Conservation (phyloP, 1,140 invertebrate species). For the Drosophila sturtevanti region DNA sequence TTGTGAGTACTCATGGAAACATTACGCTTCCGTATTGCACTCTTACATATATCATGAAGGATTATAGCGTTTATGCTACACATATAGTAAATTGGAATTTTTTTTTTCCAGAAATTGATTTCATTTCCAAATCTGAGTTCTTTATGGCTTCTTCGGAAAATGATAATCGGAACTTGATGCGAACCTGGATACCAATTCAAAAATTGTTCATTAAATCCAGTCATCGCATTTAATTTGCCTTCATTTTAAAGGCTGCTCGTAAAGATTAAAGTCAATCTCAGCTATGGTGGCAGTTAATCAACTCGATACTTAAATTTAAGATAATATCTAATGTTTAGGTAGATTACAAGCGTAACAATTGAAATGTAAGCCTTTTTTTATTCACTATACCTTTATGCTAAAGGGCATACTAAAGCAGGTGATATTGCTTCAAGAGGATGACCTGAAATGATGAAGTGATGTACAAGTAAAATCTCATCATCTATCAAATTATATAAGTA, state of each 20-base stretch:
- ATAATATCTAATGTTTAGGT: too few relatives aligned
- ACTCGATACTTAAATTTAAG: neutral
- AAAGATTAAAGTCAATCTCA: neutral
- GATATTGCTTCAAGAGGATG: too few relatives aligned
- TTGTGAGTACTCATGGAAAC: neutral
- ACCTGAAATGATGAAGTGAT: too few relatives aligned
- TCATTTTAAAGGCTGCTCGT: neutral
- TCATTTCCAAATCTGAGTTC: constrained; percentile 6
- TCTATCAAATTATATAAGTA: too few relatives aligned
- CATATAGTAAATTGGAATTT: neutral
- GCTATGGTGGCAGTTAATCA: neutral
- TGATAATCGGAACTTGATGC: neutral
- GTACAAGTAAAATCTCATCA: too few relatives aligned
- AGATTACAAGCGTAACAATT: too few relatives aligned
- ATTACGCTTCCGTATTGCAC: neutral
- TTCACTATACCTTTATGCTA: too few relatives aligned
- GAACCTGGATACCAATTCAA: neutral
- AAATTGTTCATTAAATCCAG: neutral
- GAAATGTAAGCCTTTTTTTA: too few relatives aligned
- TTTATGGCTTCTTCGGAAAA: neutral
- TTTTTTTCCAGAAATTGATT: neutral
- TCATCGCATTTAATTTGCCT: neutral
- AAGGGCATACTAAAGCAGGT: too few relatives aligned
- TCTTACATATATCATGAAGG: constrained; percentile 6
- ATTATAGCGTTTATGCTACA: neutral